Base-by-base conservation (phyloP, 2,888 invertebrate species). In the Pharmacophagus antenor region DNA sequence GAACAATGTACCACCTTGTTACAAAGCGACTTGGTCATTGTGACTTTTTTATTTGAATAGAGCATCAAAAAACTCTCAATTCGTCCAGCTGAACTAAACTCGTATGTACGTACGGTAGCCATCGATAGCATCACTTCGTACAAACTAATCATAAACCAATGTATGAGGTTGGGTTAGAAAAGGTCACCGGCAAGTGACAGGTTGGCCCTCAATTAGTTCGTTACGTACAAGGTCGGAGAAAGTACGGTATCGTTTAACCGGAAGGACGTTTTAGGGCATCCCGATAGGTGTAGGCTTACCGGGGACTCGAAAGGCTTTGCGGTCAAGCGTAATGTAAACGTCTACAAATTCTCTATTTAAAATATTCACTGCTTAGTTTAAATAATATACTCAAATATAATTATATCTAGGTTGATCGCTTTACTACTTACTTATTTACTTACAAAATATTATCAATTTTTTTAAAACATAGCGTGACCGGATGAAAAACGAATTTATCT, bases 241-340 rank as follows among this genome's bases (percentile, higher is more conserved):
- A 51, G 44, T 37, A 37, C 18, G 47, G 55, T 44, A 60, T 60
- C 55, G 23, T 21, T 60, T 56, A 55, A 56, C 56, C 58, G 58
- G 60, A 54, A 55, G 60, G 64, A 60, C 52, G 63, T 63, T 54
- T 53, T 56, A 59, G 55, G 58, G 61, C 56, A 61, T 48, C 59
- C 46, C 55, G 23, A 56, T 56, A 51, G 54, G 64, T 64, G 51
- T 65, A 62, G 58, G 54, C 50, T 65, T 65, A 62, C 65, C 51
- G 54, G 57, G 59, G 47, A 61, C 49, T 31, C 51, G 51, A 60
- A 51, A 41, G 60, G 60, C 55, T 60, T 60, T 60, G 56, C 23
- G 60, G 60, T 60, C 41, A 37, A 20, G 31, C 49, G 25, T 7
- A 53, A 42, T 22, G 42, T 53, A 25, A 31, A 31, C 15, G 31